These are phyloP conservation scores for Melieria omissa DNA, from an alignment of 2,888 invertebrate species.

Conservation along the genomic window DNA sequence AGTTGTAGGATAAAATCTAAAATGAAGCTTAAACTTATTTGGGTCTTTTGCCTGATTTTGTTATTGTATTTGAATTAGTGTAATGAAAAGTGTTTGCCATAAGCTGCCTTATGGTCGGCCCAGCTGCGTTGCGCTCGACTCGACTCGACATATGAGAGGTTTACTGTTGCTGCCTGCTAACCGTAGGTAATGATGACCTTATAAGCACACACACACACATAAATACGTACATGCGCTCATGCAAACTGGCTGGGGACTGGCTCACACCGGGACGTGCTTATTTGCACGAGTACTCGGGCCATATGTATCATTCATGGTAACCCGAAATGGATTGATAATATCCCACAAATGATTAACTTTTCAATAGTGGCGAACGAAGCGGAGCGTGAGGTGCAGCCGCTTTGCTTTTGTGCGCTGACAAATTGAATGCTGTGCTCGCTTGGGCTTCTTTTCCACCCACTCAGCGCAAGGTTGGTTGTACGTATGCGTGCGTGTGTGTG, in stretches of 20 bases:
- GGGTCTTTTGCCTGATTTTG: background rate
- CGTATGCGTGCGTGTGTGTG: background rate
- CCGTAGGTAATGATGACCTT: background rate
- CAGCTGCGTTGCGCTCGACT: no score
- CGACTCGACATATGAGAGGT: no score
- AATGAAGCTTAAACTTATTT: no score
- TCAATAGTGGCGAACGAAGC: background rate
- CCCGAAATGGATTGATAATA: constrained; percentile 12
- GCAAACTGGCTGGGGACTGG: background rate
- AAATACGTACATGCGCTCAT: background rate
- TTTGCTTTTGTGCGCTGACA: background rate
- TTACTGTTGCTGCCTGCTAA: background rate
- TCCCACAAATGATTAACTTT: constrained; percentile 13
- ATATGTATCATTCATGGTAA: background rate
- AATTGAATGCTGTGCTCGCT: constrained; percentile 3
- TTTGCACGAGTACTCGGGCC: background rate
- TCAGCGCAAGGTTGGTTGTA: background rate
- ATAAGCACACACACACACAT: background rate
- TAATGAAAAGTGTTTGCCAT: background rate
- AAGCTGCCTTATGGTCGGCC: background rate
- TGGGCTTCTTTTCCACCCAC: background rate
- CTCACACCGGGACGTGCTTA: no score
- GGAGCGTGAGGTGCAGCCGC: background rate
- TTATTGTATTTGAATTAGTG: constrained; percentile 9
- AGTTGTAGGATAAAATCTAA: no score